Evolutionary conservation across 2,888 invertebrate species (phyloP), one percentile per base, ranked within the genome.

Genomic region (Strigamia crassipes): DNA sequence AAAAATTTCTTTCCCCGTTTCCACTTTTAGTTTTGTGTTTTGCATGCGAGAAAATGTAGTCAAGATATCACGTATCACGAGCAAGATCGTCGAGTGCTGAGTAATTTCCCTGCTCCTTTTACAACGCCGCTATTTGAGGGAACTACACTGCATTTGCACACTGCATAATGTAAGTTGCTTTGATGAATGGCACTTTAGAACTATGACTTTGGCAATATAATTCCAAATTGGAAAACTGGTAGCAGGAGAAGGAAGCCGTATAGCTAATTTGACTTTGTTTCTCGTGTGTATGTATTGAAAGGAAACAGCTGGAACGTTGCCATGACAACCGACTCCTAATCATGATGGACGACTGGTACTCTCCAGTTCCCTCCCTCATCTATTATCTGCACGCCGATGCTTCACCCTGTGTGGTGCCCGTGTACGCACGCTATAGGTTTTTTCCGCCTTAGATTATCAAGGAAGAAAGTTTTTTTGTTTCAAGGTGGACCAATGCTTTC

Each of bases 251-350:
- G 66, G 66, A 66, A 66, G 66, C 66, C 66, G 66, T 66, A 34
- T 34, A 66, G 66, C 66, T 66, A 66, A 66, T 66, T 66, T 66
- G 66, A 66, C 66, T 66, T 66, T 66, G 66, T 66, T 66, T 66
- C 66, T 66, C 66, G 27, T 66, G 66, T 66, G 23, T 66, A 31
- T 66, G 66, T 66, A 66, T 66, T 66, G 66, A 66, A 66, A 66
- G 66, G 66, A 66, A 66, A 66, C 66, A 66, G 66, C 66, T 66
- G 66, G 66, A 66, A 66, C 66, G 66, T 66, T 66, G 66, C 66
- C 66, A 66, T 66, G 66, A 66, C 66, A 66, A 66, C 66, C 66
- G 66, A 66, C 66, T 23, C 66, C 27, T 66, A 66, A 66, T 66
- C 66, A 66, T 66, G 66, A 66, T 66, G 66, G 66, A 66, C 66